phyloP scores from a whole-genome alignment of 2,888 invertebrate genomes.

The Scaeva pyrastri region DNA sequence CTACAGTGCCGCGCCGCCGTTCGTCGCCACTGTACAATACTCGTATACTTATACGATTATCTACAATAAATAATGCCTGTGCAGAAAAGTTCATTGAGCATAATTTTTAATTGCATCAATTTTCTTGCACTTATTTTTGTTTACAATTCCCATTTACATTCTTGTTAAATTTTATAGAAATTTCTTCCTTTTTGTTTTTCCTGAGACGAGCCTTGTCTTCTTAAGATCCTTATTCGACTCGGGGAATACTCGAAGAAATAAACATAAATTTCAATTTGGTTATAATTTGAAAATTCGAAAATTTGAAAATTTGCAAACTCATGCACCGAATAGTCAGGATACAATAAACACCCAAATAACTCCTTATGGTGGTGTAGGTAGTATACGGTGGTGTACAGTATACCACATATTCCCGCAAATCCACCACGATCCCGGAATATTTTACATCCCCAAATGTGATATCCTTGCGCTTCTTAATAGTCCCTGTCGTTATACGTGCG shows the following conservation, averaged over 20 bases:
- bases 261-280: conserved; percentile 72
- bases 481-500: conserved; percentile 62
- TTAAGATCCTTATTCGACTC: background rate
- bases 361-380: background rate
- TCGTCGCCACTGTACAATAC: background rate
- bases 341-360: background rate
- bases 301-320: conserved; percentile 61
- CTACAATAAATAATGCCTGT: conserved; percentile 1
- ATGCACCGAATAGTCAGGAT: conserved; percentile 21
- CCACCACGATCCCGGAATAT: conserved; percentile 49
- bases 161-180: conserved; percentile 8
- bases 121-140: conserved; percentile 55
- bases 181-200: background rate
- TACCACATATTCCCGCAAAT: conserved; percentile 14
- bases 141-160: conserved; percentile 51
- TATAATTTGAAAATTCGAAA: conserved; percentile 64
- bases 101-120: conserved; percentile 69
- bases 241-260: conserved; percentile 19
- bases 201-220: background rate
- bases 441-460: conserved; percentile 68
- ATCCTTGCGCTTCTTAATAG: conserved; percentile 58
- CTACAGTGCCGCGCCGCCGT: background rate
- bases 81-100: conserved; percentile 35
- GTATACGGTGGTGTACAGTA: too few species aligned
- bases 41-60: background rate